phyloP scores from a whole-genome alignment of 2,888 invertebrate species.

The Hartigia nigra region DNA sequence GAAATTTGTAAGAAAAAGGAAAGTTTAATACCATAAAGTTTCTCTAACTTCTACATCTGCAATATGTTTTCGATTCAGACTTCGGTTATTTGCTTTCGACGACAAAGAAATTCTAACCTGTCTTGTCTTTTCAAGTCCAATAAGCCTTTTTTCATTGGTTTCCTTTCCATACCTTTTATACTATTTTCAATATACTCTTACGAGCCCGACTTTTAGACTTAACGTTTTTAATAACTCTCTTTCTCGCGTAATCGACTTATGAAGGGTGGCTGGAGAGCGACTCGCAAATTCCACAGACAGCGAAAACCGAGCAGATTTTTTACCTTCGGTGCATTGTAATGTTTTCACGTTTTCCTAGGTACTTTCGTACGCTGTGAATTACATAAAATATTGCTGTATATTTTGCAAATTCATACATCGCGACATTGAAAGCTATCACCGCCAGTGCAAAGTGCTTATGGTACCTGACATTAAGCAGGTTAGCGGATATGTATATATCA shows the following conservation, averaged over 20 bases:
- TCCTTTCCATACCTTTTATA: slow-evolving; percentile 28
- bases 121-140: slow-evolving; percentile 42
- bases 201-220: slow-evolving; percentile 55
- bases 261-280: not conserved
- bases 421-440: not conserved
- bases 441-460: not conserved
- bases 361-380: not conserved
- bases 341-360: not conserved
- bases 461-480: not conserved
- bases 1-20: not conserved
- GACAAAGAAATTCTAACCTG: slow-evolving; percentile 30
- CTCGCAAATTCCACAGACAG: slow-evolving; percentile 7
- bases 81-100: no score
- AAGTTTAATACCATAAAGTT: not conserved
- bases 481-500: no score
- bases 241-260: slow-evolving; percentile 57
- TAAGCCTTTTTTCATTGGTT: not conserved
- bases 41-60: no score
- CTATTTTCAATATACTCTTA: slow-evolving; percentile 51
- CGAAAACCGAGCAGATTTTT: slow-evolving; percentile 22
- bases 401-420: not conserved
- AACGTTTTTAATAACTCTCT: slow-evolving; percentile 51
- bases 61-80: no score
- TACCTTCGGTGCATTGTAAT: not conserved
- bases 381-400: not conserved